Conservation (phyloP, 2,113 vertebrate species). For the Salvelinus sp. region DNA sequence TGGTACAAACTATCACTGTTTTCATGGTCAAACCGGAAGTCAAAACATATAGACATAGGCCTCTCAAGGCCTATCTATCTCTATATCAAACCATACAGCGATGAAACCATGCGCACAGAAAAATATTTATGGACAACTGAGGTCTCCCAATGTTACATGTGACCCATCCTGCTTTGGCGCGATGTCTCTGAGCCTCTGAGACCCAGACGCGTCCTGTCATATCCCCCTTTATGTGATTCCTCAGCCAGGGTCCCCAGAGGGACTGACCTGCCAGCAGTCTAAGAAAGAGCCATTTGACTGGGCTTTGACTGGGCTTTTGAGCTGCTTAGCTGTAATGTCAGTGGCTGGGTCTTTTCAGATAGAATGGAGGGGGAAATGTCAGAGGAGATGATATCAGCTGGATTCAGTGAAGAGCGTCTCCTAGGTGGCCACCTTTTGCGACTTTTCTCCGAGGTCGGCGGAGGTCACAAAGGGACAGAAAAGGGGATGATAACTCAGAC, state of each 20-base stretch:
- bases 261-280: conserved; percentile 40
- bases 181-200: conserved; percentile 16
- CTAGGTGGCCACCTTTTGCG: conserved; percentile 45
- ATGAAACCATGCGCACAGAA: not conserved
- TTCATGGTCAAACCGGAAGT: no score
- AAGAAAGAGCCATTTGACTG: conserved; percentile 58
- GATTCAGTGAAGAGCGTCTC: conserved; percentile 41
- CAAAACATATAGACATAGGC: no score
- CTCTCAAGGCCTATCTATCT: not conserved
- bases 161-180: conserved; percentile 22
- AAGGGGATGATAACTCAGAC: conserved; percentile 5
- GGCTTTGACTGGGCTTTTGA: conserved; percentile 59
- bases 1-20: no score
- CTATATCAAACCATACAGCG: not conserved
- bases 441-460: conserved; percentile 39
- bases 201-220: conserved; percentile 36
- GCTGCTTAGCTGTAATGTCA: conserved; percentile 48
- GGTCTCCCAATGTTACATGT: conserved; percentile 6
- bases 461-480: conserved; percentile 18
- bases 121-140: not conserved
- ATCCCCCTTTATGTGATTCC: conserved; percentile 30
- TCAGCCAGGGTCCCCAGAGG: conserved; percentile 26
- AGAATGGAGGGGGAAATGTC: conserved; percentile 69
- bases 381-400: conserved; percentile 69
- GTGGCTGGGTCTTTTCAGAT: conserved; percentile 55